Conservation (phyloP, 2,888 invertebrate genomes). For the Cosmia pyralina region DNA sequence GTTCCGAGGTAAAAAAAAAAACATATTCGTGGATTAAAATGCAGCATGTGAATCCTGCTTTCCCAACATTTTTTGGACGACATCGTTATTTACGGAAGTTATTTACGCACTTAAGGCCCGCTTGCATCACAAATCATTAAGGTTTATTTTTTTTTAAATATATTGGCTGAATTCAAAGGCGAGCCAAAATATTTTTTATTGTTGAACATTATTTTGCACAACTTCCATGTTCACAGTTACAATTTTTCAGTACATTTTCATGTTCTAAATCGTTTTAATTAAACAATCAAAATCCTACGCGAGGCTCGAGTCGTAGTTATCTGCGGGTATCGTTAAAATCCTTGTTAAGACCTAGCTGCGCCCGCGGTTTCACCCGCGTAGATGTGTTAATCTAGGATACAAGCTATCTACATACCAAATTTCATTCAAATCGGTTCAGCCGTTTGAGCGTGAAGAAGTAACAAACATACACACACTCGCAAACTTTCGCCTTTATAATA, state of each 20-base stretch:
- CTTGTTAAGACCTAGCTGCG: no score
- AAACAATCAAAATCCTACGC: not conserved
- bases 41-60: not conserved
- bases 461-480: no score
- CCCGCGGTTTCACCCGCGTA: no score
- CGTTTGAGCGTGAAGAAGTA: no score
- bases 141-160: no score
- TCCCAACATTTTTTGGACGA: not conserved
- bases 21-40: slow-evolving; percentile 8
- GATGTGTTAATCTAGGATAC: no score
- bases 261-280: not conserved
- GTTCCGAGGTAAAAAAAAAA: slow-evolving; percentile 15
- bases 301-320: not conserved
- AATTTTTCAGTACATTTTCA: not conserved
- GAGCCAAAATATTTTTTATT: not conserved
- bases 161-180: no score
- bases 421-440: no score
- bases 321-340: not conserved
- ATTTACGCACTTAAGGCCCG: no score
- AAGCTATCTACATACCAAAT: no score
- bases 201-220: not conserved
- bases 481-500: no score
- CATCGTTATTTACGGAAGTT: slow-evolving; percentile 6
- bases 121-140: no score
- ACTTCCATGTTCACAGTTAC: not conserved